Evolutionary conservation across 2,113 vertebrate genomes (phyloP), one percentile per base, ranked within the genome.

Genomic region (Brachyistius frenatus): DNA sequence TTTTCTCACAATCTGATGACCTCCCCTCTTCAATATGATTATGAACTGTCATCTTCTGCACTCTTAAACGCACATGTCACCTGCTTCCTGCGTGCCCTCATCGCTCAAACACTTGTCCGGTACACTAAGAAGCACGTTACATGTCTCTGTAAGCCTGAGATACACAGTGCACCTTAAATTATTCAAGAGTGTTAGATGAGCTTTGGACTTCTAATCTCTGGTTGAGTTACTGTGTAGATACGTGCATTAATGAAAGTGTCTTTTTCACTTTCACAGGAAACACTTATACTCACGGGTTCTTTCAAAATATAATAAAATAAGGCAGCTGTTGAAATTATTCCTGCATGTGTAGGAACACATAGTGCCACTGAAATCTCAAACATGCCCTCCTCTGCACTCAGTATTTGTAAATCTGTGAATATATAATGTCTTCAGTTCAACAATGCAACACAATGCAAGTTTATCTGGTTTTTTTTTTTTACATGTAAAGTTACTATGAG

Each of bases 321-420:
- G 88, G 86, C 92, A 93, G 89, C 92, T 93, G 31, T 78, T 88
- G 3, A 66, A 71, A 65, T 56, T 7, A 50, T 80, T 55, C 58
- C 58, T 78, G 52, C 58, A 55, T 78, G 52, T 65, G 57, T n/a
- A 46, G 31, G 30, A 78, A 83, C 39, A n/a, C 15, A 52, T 64
- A 13, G 39, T 81, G 76, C 61, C 70, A 83, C 60, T 71, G 44
- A 84, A 68, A 62, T 79, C 50, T 39, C n/a, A 70, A 62, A 64
- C 8, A 3, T 30, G 41, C 13, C 44, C 23, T 31, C 15, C 47
- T 70, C 70, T 75, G 61, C 63, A 69, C 69, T 39, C 53, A 65
- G 52, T 60, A 30, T 76, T 57, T 79, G 53, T 69, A 81, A n/a
- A 65, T 66, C 14, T 75, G 52, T 64, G 3, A 52, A 39, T 86